Evolutionary conservation across 2,113 vertebrate genomes (phyloP).

Genomic region (Mobula birostris): DNA sequence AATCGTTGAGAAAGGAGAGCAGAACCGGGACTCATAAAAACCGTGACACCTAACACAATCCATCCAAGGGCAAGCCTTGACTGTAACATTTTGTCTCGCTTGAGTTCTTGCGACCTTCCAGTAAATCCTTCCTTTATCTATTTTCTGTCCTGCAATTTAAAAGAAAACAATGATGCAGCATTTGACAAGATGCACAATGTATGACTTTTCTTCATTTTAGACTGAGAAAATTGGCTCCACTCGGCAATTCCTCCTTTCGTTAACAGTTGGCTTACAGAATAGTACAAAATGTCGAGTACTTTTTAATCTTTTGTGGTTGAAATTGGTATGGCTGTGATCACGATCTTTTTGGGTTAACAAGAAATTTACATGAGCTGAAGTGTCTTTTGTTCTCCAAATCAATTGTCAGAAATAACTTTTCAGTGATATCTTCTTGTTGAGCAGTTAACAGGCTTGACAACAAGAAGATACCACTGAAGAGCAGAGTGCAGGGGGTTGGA

Average conservation of each 20-base stretch:
- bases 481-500: too few species aligned
- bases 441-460: neutral
- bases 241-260: neutral
- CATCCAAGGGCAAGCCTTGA: slow-evolving; percentile 57
- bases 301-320: neutral
- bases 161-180: neutral
- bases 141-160: slow-evolving; percentile 1
- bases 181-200: neutral
- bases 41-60: slow-evolving; percentile 55
- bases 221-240: neutral
- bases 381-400: neutral
- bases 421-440: neutral
- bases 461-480: neutral
- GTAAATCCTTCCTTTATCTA: slow-evolving; percentile 36
- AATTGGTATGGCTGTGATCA: neutral
- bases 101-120: slow-evolving; percentile 40
- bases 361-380: neutral
- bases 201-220: neutral
- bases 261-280: neutral
- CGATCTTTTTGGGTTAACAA: neutral
- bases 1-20: slow-evolving; percentile 71
- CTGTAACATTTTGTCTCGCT: slow-evolving; percentile 52
- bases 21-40: slow-evolving; percentile 59
- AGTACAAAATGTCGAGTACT: neutral
- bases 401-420: neutral